Percentiles rank a stretch among this genome's conserved stretches.
These are phyloP conservation scores for Idaea straminata DNA, from an alignment of 2,888 invertebrate genomes.

Conservation along the genomic window DNA sequence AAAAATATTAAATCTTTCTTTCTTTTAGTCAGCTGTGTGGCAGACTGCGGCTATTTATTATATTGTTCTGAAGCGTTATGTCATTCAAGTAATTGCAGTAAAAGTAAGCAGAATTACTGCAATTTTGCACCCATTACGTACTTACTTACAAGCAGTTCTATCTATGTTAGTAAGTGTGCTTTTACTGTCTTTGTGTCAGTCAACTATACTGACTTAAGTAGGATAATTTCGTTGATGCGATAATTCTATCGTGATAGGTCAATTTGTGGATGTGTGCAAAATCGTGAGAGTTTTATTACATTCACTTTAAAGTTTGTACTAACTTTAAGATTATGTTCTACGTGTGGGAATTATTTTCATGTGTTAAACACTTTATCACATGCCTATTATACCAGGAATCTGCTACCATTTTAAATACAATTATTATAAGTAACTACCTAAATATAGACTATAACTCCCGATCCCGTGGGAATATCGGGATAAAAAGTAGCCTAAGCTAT, in stretches of 20 bases:
- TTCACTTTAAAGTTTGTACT: background rate
- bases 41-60: too few relatives aligned
- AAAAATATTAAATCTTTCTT: too few relatives aligned
- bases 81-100: background rate
- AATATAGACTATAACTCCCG: too few relatives aligned
- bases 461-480: too few relatives aligned
- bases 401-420: too few relatives aligned
- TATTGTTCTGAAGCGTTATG: background rate
- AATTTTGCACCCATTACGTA: background rate
- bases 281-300: conserved; percentile 29
- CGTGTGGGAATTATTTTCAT: background rate
- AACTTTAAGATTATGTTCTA: background rate
- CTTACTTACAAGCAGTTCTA: background rate
- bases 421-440: too few relatives aligned
- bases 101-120: background rate
- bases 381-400: background rate
- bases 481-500: too few relatives aligned
- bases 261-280: conserved; percentile 29
- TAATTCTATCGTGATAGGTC: conserved; percentile 45
- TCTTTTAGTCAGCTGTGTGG: too few relatives aligned
- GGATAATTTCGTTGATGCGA: conserved; percentile 8
- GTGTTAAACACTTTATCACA: background rate
- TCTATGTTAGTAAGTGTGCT: background rate
- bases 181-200: conserved; percentile 3
- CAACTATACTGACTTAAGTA: conserved; percentile 2